Conservation (phyloP, 2,888 invertebrate species). For the Chrysotoxum bicinctum region DNA sequence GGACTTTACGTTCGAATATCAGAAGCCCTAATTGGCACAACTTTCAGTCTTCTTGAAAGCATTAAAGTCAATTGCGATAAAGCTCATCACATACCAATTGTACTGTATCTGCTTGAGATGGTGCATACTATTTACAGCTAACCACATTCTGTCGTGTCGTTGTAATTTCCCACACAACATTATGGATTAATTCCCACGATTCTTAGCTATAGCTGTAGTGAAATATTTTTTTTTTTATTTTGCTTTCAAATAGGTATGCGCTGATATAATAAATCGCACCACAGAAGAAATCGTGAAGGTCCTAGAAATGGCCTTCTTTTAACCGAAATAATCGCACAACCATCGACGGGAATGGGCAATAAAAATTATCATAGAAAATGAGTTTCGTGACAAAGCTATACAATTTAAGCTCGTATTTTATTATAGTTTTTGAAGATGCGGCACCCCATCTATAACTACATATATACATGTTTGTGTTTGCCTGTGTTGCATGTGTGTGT, state of each 20-base stretch:
- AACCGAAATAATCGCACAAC: background rate
- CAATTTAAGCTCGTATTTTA: slow-evolving; percentile 9
- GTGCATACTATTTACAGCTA: background rate
- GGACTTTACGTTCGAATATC: background rate
- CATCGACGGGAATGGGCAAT: slow-evolving; percentile 1
- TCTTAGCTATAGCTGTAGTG: background rate
- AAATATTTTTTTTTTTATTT: background rate
- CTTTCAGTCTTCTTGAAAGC: background rate
- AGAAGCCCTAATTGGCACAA: background rate
- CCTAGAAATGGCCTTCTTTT: slow-evolving; percentile 59
- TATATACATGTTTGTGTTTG: background rate
- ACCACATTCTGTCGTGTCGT: slow-evolving; percentile 1
- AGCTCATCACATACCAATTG: background rate
- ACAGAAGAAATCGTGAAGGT: slow-evolving; percentile 60
- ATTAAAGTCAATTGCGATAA: background rate
- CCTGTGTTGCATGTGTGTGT: background rate
- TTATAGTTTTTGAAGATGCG: background rate
- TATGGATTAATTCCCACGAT: slow-evolving; percentile 9
- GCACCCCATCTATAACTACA: background rate
- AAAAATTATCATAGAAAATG: slow-evolving; percentile 29
- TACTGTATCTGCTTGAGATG: background rate
- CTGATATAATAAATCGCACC: slow-evolving; percentile 49
- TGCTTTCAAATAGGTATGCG: background rate
- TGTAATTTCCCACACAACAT: slow-evolving; percentile 17
- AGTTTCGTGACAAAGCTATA: background rate